Conservation (phyloP, 1,140 invertebrate genomes). For the Drosophila busckii region DNA sequence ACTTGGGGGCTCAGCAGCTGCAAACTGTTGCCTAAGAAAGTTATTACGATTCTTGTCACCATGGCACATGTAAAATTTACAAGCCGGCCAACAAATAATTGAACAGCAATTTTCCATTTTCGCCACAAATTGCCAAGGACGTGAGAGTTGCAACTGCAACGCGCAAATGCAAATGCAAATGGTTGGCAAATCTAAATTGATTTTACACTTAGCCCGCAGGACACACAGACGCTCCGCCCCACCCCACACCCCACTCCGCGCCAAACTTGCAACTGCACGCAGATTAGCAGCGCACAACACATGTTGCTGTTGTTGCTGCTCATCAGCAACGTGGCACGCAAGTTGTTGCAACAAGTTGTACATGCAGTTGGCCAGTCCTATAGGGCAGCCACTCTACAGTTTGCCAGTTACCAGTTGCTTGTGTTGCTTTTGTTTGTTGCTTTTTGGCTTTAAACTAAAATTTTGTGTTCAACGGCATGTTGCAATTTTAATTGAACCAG, state of each 20-base stretch:
- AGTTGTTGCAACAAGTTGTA: conserved; percentile 69
- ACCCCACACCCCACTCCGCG: conserved; percentile 15
- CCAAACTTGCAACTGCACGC: conserved; percentile 10
- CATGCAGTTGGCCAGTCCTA: conserved; percentile 32
- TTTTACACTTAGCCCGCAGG: conserved; percentile 64
- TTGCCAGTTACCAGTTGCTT: too few species aligned
- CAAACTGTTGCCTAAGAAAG: conserved; percentile 42
- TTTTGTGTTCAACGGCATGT: conserved; percentile 66
- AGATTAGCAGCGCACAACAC: conserved; percentile 65
- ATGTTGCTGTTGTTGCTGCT: conserved; percentile 53
- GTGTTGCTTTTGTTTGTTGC: too few species aligned
- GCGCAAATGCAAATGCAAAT: conserved; percentile 9
- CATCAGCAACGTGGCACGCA: conserved; percentile 67
- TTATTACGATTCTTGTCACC: conserved; percentile 74
- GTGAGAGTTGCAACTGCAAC: conserved; percentile 30
- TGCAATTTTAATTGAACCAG: conserved; percentile 75
- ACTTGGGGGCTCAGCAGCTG: conserved; percentile 1
- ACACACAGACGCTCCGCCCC: conserved; percentile 37
- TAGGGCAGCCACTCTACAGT: background rate
- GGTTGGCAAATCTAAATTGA: conserved; percentile 52
- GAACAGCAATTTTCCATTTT: conserved; percentile 76
- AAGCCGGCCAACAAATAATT: conserved; percentile 65
- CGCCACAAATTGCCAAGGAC: conserved; percentile 66
- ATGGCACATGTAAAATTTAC: conserved; percentile 59
- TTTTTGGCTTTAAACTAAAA: conserved; percentile 30